phyloP scores from a whole-genome alignment of 2,888 invertebrate genomes.

The Andrena chrysosceles region DNA sequence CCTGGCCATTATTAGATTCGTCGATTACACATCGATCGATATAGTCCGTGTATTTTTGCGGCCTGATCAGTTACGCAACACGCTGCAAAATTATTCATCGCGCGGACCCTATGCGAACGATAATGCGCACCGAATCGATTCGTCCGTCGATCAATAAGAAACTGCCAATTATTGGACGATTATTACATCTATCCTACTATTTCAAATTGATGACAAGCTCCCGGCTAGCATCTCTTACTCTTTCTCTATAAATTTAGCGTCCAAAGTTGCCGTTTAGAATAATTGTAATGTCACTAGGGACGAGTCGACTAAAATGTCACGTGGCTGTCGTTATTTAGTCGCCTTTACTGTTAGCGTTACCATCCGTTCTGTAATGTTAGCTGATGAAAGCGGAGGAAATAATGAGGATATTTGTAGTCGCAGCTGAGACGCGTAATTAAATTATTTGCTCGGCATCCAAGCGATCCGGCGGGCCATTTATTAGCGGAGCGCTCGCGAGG shows the following conservation, averaged over 20 bases:
- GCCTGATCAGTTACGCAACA: constrained; percentile 35
- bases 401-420: not conserved
- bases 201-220: no score
- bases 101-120: not conserved
- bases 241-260: no score
- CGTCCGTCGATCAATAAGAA: not conserved
- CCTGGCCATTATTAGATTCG: constrained; percentile 58
- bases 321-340: no score
- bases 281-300: no score
- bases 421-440: constrained; percentile 28
- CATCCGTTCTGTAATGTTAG: no score
- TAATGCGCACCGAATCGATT: not conserved
- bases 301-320: no score
- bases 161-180: no score
- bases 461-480: constrained; percentile 12
- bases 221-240: no score
- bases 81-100: constrained; percentile 25
- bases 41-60: constrained; percentile 50
- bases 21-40: constrained; percentile 60
- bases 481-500: constrained; percentile 24
- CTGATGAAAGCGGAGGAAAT: not conserved
- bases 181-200: no score
- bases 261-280: no score
- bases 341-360: no score
- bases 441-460: constrained; percentile 15